Base-by-base conservation (phyloP, 1,140 invertebrate species). In the Plutomurus gul region DNA sequence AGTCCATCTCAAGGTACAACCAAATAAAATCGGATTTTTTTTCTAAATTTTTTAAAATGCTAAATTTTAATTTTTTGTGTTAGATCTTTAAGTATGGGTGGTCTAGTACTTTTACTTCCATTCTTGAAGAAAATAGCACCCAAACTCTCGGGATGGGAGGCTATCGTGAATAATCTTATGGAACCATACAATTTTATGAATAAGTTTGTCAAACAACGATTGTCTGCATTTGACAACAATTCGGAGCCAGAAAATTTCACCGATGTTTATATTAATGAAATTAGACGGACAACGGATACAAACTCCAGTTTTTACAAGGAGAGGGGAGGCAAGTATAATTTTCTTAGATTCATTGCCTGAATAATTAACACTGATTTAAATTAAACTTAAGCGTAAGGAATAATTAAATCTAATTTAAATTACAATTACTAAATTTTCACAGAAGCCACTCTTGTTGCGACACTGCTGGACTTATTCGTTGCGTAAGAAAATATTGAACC, bases 211-310 rank as follows among this genome's bases (percentile, higher is more conserved):
- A 25, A 60, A 30, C 7, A 79, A n/a, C n/a, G 49, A 30, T 30
- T 74, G 4, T 7, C 25, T 33, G 46, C 5, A 13, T 43, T 43
- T 47, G 77, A 79, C 16, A 49, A 49, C 6, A 22, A 10, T 20
- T 33, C 46, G 16, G 13, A 43, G 6, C 60, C 49, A 60, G 20
- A 65, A 16, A 11, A 79, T 47, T 79, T 79, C 37, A 60, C 51
- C 5, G 77, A 79, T 74, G 72, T 65, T 4, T 79, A 74, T 20
- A 60, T 79, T 39, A 36, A 75, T 37, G 77, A 79, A 65, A 79
- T 79, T 16, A 16, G 43, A n/a, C 74, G 75, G 36, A 80, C 78
- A 0, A 76, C 74, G 0, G 74, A 80, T 76, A 20, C 22, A 3
- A 76, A 46, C 11, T 80, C 78, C 4, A 76, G 73, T 20, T 80